phyloP scores from a whole-genome alignment of 2,113 vertebrate genomes.

The Petrocephalus zakoni region DNA sequence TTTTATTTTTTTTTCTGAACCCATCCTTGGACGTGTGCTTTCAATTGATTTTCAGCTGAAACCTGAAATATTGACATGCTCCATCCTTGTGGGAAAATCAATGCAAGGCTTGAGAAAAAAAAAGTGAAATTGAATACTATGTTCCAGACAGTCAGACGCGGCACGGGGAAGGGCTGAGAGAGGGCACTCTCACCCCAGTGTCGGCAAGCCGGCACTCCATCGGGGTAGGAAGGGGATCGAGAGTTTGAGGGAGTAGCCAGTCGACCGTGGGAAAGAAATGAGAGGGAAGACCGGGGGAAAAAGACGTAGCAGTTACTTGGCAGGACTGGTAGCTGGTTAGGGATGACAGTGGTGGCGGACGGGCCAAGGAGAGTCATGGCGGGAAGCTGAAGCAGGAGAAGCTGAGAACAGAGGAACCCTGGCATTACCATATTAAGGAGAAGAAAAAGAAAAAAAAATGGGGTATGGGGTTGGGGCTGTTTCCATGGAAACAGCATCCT shows the following conservation, averaged over 20 bases:
- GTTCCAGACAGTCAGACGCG: neutral
- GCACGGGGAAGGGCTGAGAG: neutral
- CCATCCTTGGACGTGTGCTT: conserved; percentile 19
- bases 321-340: neutral
- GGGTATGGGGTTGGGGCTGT: neutral
- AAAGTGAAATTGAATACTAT: neutral
- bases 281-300: neutral
- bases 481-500: conserved; percentile 1
- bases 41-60: conserved; percentile 26
- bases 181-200: neutral
- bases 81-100: conserved; percentile 22
- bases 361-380: neutral
- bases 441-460: neutral
- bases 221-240: neutral
- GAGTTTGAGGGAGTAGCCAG: neutral
- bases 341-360: neutral
- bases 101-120: conserved; percentile 15
- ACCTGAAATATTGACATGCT: conserved; percentile 24
- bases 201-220: neutral
- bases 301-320: neutral
- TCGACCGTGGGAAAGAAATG: neutral
- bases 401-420: neutral
- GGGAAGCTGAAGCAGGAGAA: neutral
- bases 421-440: neutral
- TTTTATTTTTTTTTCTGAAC: neutral